These are phyloP conservation scores for Scomber japonicus DNA, from an alignment of 2,113 vertebrate genomes.

Conservation along the genomic window DNA sequence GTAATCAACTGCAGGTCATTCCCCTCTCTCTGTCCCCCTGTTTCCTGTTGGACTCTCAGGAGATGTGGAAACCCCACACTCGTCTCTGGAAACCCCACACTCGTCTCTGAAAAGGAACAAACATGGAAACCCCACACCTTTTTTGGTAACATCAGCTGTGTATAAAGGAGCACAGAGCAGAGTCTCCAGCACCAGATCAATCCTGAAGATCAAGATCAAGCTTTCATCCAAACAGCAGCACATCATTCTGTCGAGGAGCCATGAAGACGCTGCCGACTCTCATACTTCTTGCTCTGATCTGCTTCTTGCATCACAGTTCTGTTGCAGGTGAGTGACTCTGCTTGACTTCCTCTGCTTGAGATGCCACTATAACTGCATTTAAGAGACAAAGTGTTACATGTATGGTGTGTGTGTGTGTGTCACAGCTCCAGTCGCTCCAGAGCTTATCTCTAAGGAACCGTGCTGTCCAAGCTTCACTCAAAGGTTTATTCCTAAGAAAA, in stretches of 20 bases:
- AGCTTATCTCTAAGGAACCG: fast-evolving
- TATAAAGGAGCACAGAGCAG: neutral
- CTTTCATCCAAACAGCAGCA: slow-evolving; percentile 9
- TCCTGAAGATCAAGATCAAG: slow-evolving; percentile 4
- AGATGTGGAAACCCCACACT: too few species aligned
- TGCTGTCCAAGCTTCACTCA: fast-evolving
- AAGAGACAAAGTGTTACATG: neutral
- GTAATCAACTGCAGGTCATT: too few species aligned
- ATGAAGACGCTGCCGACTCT: slow-evolving; percentile 54
- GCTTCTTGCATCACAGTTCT: neutral
- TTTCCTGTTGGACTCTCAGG: too few species aligned
- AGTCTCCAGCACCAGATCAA: neutral
- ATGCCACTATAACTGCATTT: too few species aligned
- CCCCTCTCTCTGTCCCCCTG: too few species aligned
- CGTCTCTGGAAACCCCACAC: too few species aligned
- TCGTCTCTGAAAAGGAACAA: neutral
- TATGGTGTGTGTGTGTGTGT: neutral
- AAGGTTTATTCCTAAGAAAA: fast-evolving
- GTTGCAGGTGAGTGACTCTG: slow-evolving; percentile 34
- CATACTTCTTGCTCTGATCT: slow-evolving; percentile 10
- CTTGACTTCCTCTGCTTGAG: neutral
- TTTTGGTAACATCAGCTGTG: neutral
- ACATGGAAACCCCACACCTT: neutral
- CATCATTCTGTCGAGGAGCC: neutral
- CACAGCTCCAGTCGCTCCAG: fast-evolving